A percentile compares a stretch with the other conserved stretches of the same genome.
phyloP scores from a whole-genome alignment of 2,113 vertebrate genomes.

The Oenanthe oenanthe region DNA sequence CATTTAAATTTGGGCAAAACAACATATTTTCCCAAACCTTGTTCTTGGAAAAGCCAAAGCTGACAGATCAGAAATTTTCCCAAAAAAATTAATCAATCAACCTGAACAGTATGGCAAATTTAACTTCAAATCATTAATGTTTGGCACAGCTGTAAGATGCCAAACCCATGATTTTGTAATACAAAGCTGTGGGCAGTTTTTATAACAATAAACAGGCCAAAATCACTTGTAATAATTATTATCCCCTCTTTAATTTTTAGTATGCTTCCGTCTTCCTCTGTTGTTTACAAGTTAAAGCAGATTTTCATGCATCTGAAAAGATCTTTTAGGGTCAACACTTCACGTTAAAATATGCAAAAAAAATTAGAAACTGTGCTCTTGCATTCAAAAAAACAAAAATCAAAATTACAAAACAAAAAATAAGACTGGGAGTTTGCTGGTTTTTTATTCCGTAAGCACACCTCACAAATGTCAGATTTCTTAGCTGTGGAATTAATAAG shows the following conservation, averaged over 20 bases:
- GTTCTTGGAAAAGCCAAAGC: constrained; percentile 18
- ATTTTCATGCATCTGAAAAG: not conserved
- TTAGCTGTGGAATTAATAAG: constrained; percentile 19
- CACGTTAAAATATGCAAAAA: not conserved
- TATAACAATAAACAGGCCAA: not conserved
- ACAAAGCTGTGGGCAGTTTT: not conserved
- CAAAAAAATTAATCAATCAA: not conserved
- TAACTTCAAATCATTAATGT: not conserved
- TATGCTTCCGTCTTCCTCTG: not conserved
- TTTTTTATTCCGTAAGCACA: constrained; percentile 1
- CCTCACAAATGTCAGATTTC: constrained; percentile 13
- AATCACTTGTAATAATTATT: not conserved
- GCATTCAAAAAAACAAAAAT: constrained; percentile 8
- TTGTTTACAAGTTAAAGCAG: not conserved
- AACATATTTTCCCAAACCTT: constrained; percentile 3
- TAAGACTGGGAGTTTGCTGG: not conserved
- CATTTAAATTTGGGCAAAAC: constrained; percentile 52
- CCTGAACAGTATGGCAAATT: not conserved
- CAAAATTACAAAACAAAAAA: not conserved
- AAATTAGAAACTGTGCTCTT: not conserved
- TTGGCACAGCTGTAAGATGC: not conserved
- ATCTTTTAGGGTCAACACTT: not conserved
- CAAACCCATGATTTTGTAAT: not conserved
- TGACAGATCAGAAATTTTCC: not conserved
- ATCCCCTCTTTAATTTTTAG: not conserved